phyloP scores from a whole-genome alignment of 2,113 vertebrate species.

The Podilymbus podiceps region DNA sequence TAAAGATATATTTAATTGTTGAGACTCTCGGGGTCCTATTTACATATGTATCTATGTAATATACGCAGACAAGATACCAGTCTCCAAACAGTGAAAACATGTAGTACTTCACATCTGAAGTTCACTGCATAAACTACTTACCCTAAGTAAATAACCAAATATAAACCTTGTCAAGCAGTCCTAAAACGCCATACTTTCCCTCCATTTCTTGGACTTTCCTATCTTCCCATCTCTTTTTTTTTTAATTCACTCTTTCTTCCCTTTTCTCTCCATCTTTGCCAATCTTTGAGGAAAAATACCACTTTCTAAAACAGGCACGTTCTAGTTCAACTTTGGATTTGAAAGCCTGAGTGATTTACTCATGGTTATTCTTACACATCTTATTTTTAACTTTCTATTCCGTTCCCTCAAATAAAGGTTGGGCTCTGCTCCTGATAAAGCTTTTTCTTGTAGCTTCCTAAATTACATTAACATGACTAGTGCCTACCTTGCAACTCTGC shows the following conservation, averaged over 20 bases:
- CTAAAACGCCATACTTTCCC: neutral
- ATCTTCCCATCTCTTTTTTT: neutral
- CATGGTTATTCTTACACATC: neutral
- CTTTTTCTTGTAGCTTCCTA: neutral
- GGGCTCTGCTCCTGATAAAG: neutral
- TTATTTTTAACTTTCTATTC: neutral
- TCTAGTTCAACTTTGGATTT: neutral
- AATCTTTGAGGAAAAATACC: neutral
- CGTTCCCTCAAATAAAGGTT: neutral
- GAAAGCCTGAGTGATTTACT: neutral
- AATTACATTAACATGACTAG: rapidly evolving
- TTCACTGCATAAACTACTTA: neutral
- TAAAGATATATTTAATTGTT: neutral
- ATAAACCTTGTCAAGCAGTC: neutral
- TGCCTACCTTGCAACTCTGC: neutral
- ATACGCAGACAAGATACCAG: neutral
- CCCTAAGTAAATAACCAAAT: neutral
- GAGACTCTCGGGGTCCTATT: neutral
- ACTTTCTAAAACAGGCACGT: neutral
- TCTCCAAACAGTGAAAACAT: neutral
- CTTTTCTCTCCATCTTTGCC: neutral
- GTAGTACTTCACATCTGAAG: neutral
- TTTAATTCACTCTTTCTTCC: neutral
- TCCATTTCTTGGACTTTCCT: neutral
- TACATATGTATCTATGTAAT: rapidly evolving